Percentiles rank a stretch among this genome's conserved stretches.
Evolutionary conservation across 2,888 invertebrate genomes (phyloP).

Genomic region (Ceratothoa steindachneri): DNA sequence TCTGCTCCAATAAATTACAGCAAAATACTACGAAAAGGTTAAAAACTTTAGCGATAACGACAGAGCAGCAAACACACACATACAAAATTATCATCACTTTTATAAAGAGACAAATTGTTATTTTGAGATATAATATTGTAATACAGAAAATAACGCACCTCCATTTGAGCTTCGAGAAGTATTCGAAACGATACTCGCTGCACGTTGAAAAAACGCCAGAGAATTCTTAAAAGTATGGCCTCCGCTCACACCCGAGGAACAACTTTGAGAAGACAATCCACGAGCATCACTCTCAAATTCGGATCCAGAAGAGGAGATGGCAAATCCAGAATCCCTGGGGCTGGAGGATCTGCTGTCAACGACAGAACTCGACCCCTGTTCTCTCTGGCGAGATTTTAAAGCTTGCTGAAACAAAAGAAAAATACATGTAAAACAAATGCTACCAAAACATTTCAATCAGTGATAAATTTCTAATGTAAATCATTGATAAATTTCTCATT

Average conservation of each 20-base stretch:
- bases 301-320: slow-evolving; percentile 33
- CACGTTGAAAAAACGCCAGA: slow-evolving; percentile 43
- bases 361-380: background rate
- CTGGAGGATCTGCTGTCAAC: slow-evolving; percentile 35
- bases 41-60: too few species aligned
- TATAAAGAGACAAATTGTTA: too few species aligned
- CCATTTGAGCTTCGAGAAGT: slow-evolving; percentile 22
- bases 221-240: slow-evolving; percentile 42
- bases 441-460: too few species aligned
- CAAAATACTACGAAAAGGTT: too few species aligned
- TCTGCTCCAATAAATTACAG: too few species aligned
- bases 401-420: slow-evolving; percentile 32
- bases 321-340: slow-evolving; percentile 42
- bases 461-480: too few species aligned
- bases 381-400: slow-evolving; percentile 39
- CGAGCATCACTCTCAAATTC: slow-evolving; percentile 32
- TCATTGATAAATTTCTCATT: too few species aligned
- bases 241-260: background rate
- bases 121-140: too few species aligned
- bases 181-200: slow-evolving; percentile 35
- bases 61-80: too few species aligned
- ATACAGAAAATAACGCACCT: slow-evolving; percentile 17
- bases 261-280: background rate
- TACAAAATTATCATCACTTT: too few species aligned
- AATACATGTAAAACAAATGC: background rate